phyloP scores from a whole-genome alignment of 2,888 invertebrate genomes.

The Ceraclea dissimilis region DNA sequence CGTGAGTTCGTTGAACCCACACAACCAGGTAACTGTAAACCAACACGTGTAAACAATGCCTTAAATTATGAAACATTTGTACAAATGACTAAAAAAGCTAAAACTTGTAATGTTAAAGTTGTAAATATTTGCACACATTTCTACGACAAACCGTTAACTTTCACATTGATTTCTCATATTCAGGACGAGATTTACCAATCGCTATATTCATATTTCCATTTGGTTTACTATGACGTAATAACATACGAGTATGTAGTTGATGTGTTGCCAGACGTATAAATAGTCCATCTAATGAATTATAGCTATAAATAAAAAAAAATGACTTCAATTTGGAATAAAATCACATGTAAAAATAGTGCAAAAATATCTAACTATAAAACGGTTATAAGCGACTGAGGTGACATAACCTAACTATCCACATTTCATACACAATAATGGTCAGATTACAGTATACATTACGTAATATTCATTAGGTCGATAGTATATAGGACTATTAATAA shows the following conservation, averaged over 20 bases:
- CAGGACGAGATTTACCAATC: neutral
- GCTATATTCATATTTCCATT: neutral
- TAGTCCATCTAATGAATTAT: no score
- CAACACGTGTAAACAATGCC: neutral
- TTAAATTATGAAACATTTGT: neutral
- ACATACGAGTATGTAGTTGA: neutral
- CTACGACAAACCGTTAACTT: neutral
- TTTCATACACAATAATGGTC: no score
- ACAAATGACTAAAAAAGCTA: neutral
- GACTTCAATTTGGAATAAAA: no score
- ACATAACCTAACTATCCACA: no score
- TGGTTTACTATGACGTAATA: neutral
- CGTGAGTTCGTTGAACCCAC: constrained; percentile 21
- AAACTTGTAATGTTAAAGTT: neutral
- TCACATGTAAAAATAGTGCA: no score
- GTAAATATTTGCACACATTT: neutral
- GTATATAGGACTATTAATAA: no score
- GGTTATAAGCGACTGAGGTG: no score
- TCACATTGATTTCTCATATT: neutral
- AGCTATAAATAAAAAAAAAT: no score
- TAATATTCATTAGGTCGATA: no score
- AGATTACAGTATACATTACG: no score
- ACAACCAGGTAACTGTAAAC: constrained; percentile 15
- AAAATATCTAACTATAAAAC: no score
- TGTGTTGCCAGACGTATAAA: neutral